Base-by-base conservation (phyloP, 1,140 invertebrate genomes). In the Sipha flava region DNA sequence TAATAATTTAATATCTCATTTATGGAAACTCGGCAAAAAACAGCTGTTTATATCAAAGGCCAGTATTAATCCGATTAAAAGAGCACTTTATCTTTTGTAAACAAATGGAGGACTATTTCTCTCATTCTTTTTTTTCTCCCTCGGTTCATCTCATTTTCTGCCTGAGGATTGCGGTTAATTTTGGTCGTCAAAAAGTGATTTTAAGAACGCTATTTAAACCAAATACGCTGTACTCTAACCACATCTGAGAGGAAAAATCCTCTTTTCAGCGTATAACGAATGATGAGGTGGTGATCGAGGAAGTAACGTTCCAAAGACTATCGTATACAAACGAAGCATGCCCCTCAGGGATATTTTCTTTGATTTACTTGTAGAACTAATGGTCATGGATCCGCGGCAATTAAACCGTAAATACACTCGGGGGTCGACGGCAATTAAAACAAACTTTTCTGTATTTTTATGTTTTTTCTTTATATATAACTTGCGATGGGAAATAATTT, bases 341-440 rank as follows among this genome's bases (percentile, higher is more conserved):
- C 52, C 73, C 73, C 73, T 77, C 49, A 16, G 73, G 73, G 73
- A 77, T 40, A 59, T 77, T 77, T 77, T 77, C 73, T 77, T 77
- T 77, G 73, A 77, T 77, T 77, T 77, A 77, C 73, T 59, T 31
- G 37, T 10, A 59, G 7, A 12, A 59, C 52, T 77, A 59, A 77
- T 77, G 52, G 43, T 57, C 52, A 34, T 59, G 49, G 34, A 77
- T 54, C 52, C 34, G 73, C 52, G 34, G 73, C 73, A 77, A 77
- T 77, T 77, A 77, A 75, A 57, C 72, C 72, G 47, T 75, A 75
- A 77, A 77, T 77, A 77, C 73, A 43, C 73, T 29, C 16, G 73
- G 21, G 73, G 52, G 34, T 21, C 23, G 37, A 31, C 6, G 73
- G 73, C 73, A 77, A 77, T 77, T 77, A 77, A 77, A 40, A 77